A percentile compares a stretch with the other conserved stretches of the same genome.
Evolutionary conservation across 2,888 invertebrate genomes (phyloP).

Genomic region (Carcina quercana): DNA sequence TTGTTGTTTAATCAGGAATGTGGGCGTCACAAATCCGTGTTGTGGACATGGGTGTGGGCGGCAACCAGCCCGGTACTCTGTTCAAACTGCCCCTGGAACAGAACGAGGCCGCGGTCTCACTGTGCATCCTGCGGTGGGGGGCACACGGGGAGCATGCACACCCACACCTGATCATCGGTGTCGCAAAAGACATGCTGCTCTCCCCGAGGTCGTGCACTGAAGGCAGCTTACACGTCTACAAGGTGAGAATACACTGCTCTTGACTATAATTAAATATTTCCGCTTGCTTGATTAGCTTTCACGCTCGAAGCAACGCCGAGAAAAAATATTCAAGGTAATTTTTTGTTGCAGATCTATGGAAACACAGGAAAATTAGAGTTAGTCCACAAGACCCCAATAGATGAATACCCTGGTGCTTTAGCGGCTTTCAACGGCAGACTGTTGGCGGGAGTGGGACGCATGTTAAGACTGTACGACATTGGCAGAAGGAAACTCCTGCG

Average conservation of each 20-base stretch:
- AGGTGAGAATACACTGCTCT: conserved; percentile 43
- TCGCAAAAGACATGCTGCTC: conserved; percentile 91
- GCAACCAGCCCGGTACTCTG: conserved; percentile 80
- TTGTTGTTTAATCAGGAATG: conserved; percentile 75
- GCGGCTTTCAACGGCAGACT: conserved; percentile 94
- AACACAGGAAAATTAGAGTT: conserved; percentile 91
- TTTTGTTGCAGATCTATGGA: conserved; percentile 70
- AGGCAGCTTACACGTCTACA: conserved; percentile 92
- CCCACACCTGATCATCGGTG: conserved; percentile 86
- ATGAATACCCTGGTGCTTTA: conserved; percentile 92
- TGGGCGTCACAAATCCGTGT: conserved; percentile 96
- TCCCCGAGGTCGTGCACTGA: conserved; percentile 89
- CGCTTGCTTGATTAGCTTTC: conserved; percentile 7
- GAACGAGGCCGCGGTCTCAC: conserved; percentile 96
- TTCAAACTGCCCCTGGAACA: conserved; percentile 90
- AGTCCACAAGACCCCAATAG: conserved; percentile 93
- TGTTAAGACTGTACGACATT: conserved; percentile 94
- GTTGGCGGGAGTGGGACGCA: conserved; percentile 93
- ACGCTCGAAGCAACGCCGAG: not conserved
- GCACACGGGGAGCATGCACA: conserved; percentile 58
- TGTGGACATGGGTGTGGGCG: conserved; percentile 83
- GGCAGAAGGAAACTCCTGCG: conserved; percentile 93
- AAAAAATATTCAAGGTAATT: not conserved
- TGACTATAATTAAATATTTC: not conserved
- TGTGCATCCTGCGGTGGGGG: conserved; percentile 87